Base-by-base conservation (phyloP, 2,113 vertebrate genomes). In the Alexandromys fortis region DNA sequence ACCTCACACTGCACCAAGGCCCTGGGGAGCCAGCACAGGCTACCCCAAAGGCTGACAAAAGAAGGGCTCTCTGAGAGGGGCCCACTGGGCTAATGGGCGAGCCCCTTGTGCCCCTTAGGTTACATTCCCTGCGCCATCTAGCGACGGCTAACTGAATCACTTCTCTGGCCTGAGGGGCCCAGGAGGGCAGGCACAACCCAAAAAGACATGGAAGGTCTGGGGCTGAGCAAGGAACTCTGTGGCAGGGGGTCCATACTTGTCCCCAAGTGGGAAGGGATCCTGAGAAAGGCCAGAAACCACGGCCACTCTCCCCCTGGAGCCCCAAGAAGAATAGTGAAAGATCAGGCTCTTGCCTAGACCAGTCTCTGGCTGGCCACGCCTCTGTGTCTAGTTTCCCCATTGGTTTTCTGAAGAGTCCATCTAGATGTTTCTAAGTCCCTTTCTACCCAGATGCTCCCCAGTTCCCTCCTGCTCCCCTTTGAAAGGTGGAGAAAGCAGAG, bases 51-150 rank as follows among this genome's bases (percentile, higher is more conserved):
- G 52, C 38, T n/a, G 14, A 38, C 19, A 19, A 96, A 75, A 58
- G 92, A 42, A 83, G 30, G 65, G 42, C 30, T 6, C 58, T 26
- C 21, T 0, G 0, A 82, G 55, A 45, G 61, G 42, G 21, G 52
- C 10, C 63, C 78, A 55, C 35, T 1, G 1, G 11, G n/a, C 77
- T 90, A 85, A 70, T 47, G n/a, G 81, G 79, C 92, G 3, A 92
- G 87, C 19, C 82, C 61, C 67, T 75, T 90, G 75, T 3, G 87
- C 17, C 87, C 90, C 30, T 68, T 67, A 97, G 98, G 88, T 94
- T 98, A 97, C 96, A 98, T 96, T 98, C 90, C 96, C 98, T 98
- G 98, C 98, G 97, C 98, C 98, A 98, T 98, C 98, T 99, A 98
- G 98, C 47, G 98, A 98, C 95, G 76, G 5, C 17, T 2, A 10